phyloP scores from a whole-genome alignment of 53 echinoderm and acorn worm genomes.

The Hippasteria phrygiana region DNA sequence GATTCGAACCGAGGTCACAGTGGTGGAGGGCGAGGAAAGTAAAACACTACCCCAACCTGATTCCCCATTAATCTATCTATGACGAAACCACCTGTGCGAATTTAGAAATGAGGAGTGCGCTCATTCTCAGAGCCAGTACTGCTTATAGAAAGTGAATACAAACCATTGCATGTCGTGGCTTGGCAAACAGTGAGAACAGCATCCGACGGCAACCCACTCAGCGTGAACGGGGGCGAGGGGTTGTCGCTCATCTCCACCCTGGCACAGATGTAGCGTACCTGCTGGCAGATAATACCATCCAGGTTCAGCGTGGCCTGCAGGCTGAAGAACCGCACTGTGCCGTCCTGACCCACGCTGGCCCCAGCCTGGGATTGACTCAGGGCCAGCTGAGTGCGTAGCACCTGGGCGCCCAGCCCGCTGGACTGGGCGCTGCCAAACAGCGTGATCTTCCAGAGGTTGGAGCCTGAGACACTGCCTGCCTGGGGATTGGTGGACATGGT shows the following conservation, averaged over 20 bases:
- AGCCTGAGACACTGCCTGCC: conserved; percentile 80
- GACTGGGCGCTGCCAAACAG: conserved; percentile 77
- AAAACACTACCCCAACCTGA: too few species aligned
- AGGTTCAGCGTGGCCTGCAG: conserved; percentile 60
- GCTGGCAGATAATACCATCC: conserved; percentile 52
- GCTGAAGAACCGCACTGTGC: conserved; percentile 41
- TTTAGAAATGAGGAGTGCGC: not conserved
- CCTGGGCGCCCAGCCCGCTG: conserved; percentile 69
- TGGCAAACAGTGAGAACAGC: conserved; percentile 73
- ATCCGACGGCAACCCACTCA: conserved; percentile 62
- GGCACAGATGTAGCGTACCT: conserved; percentile 75
- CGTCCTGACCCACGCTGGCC: conserved; percentile 25
- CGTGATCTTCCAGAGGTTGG: conserved; percentile 68
- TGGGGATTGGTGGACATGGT: conserved; percentile 65
- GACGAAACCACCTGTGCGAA: too few species aligned
- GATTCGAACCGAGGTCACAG: too few species aligned
- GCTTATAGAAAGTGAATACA: not conserved
- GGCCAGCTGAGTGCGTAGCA: conserved; percentile 49
- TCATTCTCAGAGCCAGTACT: too few species aligned
- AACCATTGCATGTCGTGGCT: conserved; percentile 77
- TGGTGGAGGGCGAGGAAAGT: too few species aligned
- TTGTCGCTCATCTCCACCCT: conserved; percentile 60
- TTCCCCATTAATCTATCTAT: too few species aligned
- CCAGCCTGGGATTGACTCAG: conserved; percentile 51
- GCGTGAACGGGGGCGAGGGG: conserved; percentile 72